Base-by-base conservation (phyloP, 2,113 vertebrate species). In the Psilopsiagon aurifrons region DNA sequence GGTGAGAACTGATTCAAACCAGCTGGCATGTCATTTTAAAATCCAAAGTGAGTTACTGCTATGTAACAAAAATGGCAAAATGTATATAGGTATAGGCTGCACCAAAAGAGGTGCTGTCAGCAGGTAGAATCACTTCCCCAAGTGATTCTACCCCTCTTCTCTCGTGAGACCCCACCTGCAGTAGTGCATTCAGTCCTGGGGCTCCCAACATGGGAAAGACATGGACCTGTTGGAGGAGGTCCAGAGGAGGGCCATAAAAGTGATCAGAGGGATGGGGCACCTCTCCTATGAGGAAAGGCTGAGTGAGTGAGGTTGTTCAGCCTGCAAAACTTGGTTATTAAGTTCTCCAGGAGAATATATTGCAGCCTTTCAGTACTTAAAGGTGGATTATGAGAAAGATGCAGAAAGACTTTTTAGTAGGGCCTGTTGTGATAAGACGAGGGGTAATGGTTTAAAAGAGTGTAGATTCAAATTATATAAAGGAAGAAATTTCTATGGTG, bases 391-490 rank as follows among this genome's bases (percentile, higher is more conserved):
- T 59, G 22, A 59, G 57, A 59, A 59, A 59, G 57, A 59, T 35
- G 22, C 6, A 22, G 33, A 35, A 28, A 39, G 14, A 23, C 25
- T 9, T 35, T 49, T 55, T 49, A 64, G 2, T 0, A 25, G 13
- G 41, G 4, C 4, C 5, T n/a, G 17, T n/a, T 6, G 12, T 5
- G 3, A 37, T 1, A 71, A 17, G 11, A 57, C 35, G 81, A 60
- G 12, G 20, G 3, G 8, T 19, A 68, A 28, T 37, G 37, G 35
- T 11, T 76, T 84, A 37, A 10, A 69, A 22, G 27, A 54, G 3
- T 0, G 0, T 28, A 33, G 11, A 57, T 66, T 86, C 4, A 75
- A 46, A 18, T 3, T 23, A 13, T 0, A 0, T 43, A 4, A 12
- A 41, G 17, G 27, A 78, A 75, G 29, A 55, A 19, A 31, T 44